A percentile compares a stretch with the other conserved stretches of the same genome.
Conservation (phyloP, 1,140 invertebrate genomes). For the Drosophila ercepeae region DNA sequence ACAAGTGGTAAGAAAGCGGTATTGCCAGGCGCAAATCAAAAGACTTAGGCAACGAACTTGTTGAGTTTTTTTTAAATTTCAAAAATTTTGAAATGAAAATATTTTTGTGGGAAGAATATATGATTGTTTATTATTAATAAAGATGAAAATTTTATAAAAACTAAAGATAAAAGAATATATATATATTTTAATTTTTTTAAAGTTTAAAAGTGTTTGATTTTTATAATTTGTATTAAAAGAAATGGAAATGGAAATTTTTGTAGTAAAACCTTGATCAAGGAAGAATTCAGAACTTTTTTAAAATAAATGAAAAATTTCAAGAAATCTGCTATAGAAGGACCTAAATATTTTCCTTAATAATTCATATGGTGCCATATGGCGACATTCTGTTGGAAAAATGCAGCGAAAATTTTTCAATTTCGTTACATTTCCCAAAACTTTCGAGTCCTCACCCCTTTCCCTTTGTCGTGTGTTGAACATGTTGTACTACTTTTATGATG, state of each 20-base stretch:
- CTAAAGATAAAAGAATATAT: too few relatives aligned
- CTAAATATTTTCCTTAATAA: too few relatives aligned
- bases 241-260: too few relatives aligned
- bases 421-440: neutral
- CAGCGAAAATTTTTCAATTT: neutral
- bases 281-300: too few relatives aligned
- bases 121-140: neutral
- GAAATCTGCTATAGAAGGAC: too few relatives aligned
- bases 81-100: neutral
- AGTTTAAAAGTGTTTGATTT: too few relatives aligned
- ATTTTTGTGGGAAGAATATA: neutral
- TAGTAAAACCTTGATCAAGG: too few relatives aligned
- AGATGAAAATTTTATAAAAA: too few relatives aligned
- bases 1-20: constrained; percentile 23
- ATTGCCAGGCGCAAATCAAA: constrained; percentile 48
- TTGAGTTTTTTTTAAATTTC: neutral
- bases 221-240: too few relatives aligned
- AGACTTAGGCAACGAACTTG: constrained; percentile 66
- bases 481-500: constrained; percentile 57
- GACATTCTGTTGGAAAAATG: neutral
- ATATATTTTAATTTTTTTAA: too few relatives aligned
- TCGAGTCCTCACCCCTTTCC: neutral
- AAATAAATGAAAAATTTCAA: too few relatives aligned
- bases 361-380: neutral
- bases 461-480: constrained; percentile 30